These are phyloP conservation scores for Axea sp. DNA, from an alignment of 2,888 invertebrate species.

Conservation along the genomic window DNA sequence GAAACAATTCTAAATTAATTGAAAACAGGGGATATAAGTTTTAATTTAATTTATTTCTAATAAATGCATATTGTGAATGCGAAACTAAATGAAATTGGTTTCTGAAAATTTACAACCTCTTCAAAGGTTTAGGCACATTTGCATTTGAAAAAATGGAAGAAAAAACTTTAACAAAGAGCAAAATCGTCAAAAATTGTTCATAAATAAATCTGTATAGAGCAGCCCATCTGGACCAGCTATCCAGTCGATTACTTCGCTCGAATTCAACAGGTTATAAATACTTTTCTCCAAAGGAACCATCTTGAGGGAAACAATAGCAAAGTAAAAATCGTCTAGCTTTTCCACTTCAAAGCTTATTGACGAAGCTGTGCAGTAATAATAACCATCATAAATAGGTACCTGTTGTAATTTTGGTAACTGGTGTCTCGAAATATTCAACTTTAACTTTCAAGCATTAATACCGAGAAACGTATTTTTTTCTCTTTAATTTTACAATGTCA, in stretches of 20 bases:
- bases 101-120: too few relatives aligned
- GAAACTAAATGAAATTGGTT: too few relatives aligned
- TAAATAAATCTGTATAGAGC: constrained; percentile 25
- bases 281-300: constrained; percentile 27
- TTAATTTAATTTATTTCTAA: too few relatives aligned
- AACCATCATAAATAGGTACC: constrained; percentile 35
- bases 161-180: constrained; percentile 23
- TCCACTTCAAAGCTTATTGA: constrained; percentile 50
- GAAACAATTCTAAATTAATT: too few relatives aligned
- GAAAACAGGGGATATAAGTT: too few relatives aligned
- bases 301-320: constrained; percentile 27
- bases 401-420: constrained; percentile 26
- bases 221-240: constrained; percentile 34
- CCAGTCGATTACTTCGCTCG: constrained; percentile 18
- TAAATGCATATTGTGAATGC: too few relatives aligned
- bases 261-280: constrained; percentile 56
- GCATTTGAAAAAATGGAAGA: constrained; percentile 8
- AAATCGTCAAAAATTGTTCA: constrained; percentile 30
- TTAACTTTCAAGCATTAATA: constrained; percentile 17
- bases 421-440: not conserved
- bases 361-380: constrained; percentile 30
- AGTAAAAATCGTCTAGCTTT: constrained; percentile 30
- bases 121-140: too few relatives aligned
- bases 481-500: too few relatives aligned
- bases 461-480: not conserved